Evolutionary conservation across 2,797 vertebrate species (phyloP).

Genomic region (Paramormyrops hopkinsi): DNA sequence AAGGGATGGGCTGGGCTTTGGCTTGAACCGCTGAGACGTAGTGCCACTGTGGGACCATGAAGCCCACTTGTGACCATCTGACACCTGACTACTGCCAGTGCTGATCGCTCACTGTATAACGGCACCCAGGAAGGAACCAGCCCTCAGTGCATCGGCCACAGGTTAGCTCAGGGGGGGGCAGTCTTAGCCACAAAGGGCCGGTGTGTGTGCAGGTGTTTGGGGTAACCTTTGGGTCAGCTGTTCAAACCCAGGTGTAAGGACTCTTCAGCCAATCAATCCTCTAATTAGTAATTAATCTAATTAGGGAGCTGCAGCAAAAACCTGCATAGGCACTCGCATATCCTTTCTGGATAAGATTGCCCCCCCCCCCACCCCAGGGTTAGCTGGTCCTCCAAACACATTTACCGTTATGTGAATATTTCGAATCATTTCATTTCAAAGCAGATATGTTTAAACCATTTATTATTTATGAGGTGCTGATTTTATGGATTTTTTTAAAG

Average conservation of each 20-base stretch:
- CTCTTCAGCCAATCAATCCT: background rate
- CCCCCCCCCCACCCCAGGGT: background rate
- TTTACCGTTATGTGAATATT: background rate
- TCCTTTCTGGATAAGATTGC: background rate
- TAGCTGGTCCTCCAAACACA: background rate
- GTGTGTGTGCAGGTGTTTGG: background rate
- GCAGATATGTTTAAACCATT: background rate
- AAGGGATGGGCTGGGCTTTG: background rate
- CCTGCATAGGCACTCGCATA: background rate
- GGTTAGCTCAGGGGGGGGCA: background rate
- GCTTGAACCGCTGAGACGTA: background rate
- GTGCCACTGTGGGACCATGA: background rate
- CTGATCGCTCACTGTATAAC: background rate
- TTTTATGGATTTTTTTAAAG: background rate
- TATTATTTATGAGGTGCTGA: background rate
- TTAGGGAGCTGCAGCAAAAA: background rate
- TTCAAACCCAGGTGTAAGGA: background rate
- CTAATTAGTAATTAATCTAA: background rate
- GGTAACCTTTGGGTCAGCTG: background rate
- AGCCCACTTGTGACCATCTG: background rate
- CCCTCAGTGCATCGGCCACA: background rate
- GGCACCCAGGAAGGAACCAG: background rate
- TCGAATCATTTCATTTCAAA: background rate
- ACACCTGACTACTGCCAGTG: background rate
- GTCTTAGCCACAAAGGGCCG: background rate